Conservation (phyloP, 1,140 invertebrate genomes). For the Anoplolepis gracilipes region DNA sequence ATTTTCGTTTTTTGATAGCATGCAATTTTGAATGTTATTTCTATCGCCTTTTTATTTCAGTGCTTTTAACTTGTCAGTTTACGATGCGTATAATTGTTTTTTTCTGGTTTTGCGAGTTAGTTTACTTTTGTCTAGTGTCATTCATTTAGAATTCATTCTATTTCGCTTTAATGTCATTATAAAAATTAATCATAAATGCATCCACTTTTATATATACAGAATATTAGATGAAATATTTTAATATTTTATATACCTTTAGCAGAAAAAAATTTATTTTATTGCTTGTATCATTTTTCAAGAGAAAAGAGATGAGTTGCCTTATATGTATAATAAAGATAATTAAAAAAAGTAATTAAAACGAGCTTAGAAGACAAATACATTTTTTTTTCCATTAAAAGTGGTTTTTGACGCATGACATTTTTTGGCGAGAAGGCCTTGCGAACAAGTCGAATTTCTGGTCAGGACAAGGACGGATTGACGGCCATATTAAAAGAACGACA, state of each 20-base stretch:
- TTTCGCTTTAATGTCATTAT: constrained; percentile 6
- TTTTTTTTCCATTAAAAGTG: constrained; percentile 23
- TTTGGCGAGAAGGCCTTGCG: neutral
- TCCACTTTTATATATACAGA: neutral
- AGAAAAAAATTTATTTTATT: neutral
- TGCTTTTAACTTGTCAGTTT: neutral
- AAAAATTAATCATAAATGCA: neutral
- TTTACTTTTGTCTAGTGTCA: constrained; percentile 1
- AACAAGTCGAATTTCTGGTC: constrained; percentile 42
- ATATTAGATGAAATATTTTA: neutral
- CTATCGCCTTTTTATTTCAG: constrained; percentile 31
- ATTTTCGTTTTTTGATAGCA: neutral
- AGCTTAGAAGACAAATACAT: neutral
- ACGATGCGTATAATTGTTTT: neutral
- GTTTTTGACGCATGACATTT: constrained; percentile 37
- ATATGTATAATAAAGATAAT: neutral
- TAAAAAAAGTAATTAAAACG: neutral
- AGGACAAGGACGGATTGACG: constrained; percentile 63
- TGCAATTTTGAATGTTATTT: constrained; percentile 42
- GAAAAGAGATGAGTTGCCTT: neutral
- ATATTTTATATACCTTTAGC: neutral
- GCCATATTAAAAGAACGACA: constrained; percentile 69
- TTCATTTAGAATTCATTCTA: neutral
- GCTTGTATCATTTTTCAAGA: neutral
- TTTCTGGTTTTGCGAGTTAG: constrained; percentile 10